phyloP scores from a whole-genome alignment of 2,113 vertebrate genomes.

The Notothenia coriiceps region DNA sequence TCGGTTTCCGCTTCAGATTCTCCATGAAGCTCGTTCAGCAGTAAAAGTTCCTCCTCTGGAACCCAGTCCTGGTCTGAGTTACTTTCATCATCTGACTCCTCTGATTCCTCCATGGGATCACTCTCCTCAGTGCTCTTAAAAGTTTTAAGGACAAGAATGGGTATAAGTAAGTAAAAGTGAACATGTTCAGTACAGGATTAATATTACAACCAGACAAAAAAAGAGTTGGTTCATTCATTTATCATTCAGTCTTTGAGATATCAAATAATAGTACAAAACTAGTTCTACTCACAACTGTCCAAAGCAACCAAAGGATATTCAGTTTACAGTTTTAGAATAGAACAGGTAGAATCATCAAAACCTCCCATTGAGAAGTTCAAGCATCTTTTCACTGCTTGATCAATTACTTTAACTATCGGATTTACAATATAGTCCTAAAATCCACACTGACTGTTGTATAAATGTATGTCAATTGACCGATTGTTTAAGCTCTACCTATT shows the following conservation, averaged over 20 bases:
- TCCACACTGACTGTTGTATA: no score
- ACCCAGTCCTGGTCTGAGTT: constrained; percentile 39
- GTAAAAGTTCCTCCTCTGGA: neutral
- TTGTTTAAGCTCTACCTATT: no score
- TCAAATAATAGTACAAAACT: neutral
- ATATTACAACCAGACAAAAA: neutral
- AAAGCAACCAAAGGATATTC: neutral
- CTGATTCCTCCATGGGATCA: neutral
- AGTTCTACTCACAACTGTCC: neutral
- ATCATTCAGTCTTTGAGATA: neutral
- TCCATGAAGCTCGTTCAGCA: neutral
- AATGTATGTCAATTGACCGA: no score
- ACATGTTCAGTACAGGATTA: neutral
- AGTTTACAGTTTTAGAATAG: neutral
- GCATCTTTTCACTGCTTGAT: neutral
- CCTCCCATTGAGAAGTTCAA: neutral
- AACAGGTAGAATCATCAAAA: neutral
- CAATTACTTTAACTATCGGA: neutral
- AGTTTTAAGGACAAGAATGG: neutral
- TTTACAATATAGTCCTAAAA: neutral
- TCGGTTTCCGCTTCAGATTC: neutral
- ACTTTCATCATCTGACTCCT: neutral
- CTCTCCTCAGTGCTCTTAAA: constrained; percentile 38
- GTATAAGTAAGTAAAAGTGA: neutral
- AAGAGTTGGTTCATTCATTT: neutral